A percentile compares a stretch with the other conserved stretches of the same genome.
Conservation (phyloP, 1,140 invertebrate genomes). For the Hermetia illucens region DNA sequence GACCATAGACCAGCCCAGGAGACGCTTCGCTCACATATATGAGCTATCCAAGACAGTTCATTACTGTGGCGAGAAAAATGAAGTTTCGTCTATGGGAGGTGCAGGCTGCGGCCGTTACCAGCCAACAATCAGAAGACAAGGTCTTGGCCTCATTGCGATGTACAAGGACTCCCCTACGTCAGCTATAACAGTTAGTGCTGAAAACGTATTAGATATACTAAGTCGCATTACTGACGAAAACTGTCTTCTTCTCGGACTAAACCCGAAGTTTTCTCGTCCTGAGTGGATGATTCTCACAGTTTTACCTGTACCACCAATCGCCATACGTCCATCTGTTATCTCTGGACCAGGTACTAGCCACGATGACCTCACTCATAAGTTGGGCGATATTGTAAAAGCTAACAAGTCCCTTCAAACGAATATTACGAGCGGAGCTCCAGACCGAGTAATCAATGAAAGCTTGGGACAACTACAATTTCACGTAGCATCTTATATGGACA, state of each 20-base stretch:
- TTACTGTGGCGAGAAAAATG: constrained; percentile 92
- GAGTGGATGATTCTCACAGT: constrained; percentile 70
- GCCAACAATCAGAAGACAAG: neutral
- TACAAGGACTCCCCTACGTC: constrained; percentile 98
- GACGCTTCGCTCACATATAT: constrained; percentile 83
- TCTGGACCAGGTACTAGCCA: constrained; percentile 64
- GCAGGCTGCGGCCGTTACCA: neutral
- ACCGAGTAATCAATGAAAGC: constrained; percentile 63
- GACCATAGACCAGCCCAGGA: constrained; percentile 82
- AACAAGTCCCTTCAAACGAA: constrained; percentile 60
- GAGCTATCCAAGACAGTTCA: constrained; percentile 93
- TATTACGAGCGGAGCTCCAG: constrained; percentile 58
- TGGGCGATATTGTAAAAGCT: too few species aligned
- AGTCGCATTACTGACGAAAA: constrained; percentile 62
- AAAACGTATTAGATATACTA: constrained; percentile 56
- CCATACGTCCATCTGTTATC: constrained; percentile 52
- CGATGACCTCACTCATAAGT: constrained; percentile 65
- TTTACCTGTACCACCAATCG: constrained; percentile 57
- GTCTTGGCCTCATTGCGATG: constrained; percentile 29
- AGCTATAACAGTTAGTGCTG: too few species aligned
- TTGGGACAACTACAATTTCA: constrained; percentile 66
- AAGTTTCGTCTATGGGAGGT: constrained; percentile 63
- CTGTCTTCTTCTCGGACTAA: constrained; percentile 48
- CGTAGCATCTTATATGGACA: constrained; percentile 57
- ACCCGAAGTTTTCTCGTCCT: constrained; percentile 48